phyloP scores from a whole-genome alignment of 2,797 vertebrate genomes.

The Microcaecilia unicolor region DNA sequence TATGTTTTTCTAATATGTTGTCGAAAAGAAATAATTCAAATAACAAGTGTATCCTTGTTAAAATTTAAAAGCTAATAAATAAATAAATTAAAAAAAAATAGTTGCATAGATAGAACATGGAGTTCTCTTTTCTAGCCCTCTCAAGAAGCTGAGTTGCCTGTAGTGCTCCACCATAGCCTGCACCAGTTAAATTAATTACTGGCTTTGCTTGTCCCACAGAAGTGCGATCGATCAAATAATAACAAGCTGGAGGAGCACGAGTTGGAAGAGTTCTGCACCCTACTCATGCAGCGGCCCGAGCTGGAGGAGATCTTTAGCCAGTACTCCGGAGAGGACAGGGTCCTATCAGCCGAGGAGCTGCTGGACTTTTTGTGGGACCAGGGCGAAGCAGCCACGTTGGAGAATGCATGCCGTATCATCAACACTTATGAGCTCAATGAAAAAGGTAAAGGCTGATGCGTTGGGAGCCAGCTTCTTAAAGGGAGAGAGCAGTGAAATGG shows the following conservation, averaged over 20 bases:
- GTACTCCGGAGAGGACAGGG: conserved; percentile 76
- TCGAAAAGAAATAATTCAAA: too few relatives aligned
- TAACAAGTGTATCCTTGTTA: too few relatives aligned
- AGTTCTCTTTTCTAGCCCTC: too few relatives aligned
- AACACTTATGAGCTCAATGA: conserved; percentile 75
- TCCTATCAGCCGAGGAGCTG: conserved; percentile 77
- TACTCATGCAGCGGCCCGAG: conserved; percentile 81
- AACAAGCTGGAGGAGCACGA: conserved; percentile 76
- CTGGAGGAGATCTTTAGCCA: conserved; percentile 74
- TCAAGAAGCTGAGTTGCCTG: conserved; percentile 5
- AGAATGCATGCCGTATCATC: conserved; percentile 62
- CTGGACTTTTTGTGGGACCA: conserved; percentile 84
- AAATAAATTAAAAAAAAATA: too few relatives aligned
- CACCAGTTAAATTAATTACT: not conserved
- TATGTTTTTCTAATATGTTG: too few relatives aligned
- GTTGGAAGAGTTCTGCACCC: conserved; percentile 85
- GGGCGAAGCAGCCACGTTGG: conserved; percentile 70
- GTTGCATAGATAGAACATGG: too few relatives aligned
- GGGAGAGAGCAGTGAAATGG: too few relatives aligned
- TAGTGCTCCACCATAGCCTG: not conserved
- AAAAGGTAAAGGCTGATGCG: conserved; percentile 56
- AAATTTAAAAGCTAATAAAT: too few relatives aligned
- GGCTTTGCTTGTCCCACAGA: conserved; percentile 37
- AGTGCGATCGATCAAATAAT: conserved; percentile 74
- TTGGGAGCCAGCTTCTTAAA: too few relatives aligned